These are phyloP conservation scores for Patagioenas fasciata DNA, from an alignment of 2,113 vertebrate species.

Conservation along the genomic window DNA sequence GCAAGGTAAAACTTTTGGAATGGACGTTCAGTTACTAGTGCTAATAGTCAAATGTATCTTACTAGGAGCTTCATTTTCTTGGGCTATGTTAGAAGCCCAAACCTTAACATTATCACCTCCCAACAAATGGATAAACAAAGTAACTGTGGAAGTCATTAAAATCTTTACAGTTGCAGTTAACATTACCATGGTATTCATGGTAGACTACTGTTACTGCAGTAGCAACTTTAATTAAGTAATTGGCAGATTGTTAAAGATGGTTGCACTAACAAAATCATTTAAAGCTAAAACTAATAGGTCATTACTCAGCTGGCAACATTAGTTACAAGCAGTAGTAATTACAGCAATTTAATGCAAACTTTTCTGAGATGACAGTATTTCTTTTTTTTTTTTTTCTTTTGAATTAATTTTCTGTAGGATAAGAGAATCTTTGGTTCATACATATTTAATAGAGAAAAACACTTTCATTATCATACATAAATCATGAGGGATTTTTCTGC, in stretches of 20 bases:
- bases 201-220: not conserved
- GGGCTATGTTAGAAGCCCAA: not conserved
- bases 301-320: not conserved
- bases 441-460: not conserved
- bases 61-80: not conserved
- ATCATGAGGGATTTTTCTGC: not conserved
- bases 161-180: not conserved
- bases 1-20: conserved; percentile 81
- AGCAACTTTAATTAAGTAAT: not conserved
- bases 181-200: not conserved
- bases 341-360: not conserved
- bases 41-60: not conserved
- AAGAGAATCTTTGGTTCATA: not conserved
- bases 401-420: not conserved
- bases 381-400: not conserved
- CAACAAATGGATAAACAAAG: not conserved
- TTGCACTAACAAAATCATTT: not conserved
- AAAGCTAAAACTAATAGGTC: not conserved
- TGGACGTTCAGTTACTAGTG: not conserved
- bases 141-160: not conserved
- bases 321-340: not conserved
- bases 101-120: not conserved
- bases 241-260: not conserved
- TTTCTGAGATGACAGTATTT: not conserved
- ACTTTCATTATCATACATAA: conserved; percentile 21